phyloP scores from a whole-genome alignment of 2,888 invertebrate species.

The Argynnis bischoffii region DNA sequence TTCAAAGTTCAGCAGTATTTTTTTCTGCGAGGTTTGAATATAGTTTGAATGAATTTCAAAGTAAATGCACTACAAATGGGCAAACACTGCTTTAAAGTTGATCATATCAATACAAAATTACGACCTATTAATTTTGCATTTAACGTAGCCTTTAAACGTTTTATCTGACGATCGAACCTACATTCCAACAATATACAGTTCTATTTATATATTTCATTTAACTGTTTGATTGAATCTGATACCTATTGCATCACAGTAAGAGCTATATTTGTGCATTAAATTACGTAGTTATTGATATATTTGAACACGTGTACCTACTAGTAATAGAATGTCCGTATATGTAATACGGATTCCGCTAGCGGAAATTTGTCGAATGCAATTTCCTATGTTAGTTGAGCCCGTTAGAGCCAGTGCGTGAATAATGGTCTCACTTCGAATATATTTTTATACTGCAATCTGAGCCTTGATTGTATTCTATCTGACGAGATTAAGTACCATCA shows the following conservation, averaged over 20 bases:
- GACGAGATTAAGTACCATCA: too few relatives aligned
- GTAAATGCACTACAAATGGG: too few relatives aligned
- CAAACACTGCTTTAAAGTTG: too few relatives aligned
- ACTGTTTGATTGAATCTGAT: conserved; percentile 8
- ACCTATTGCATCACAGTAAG: conserved; percentile 6
- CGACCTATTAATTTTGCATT: too few relatives aligned
- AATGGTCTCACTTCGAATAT: conserved; percentile 19
- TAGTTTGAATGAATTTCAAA: too few relatives aligned
- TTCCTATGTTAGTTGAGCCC: conserved; percentile 45
- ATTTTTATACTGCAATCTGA: conserved; percentile 6
- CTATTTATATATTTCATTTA: not conserved
- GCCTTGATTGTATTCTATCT: too few relatives aligned
- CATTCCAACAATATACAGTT: too few relatives aligned
- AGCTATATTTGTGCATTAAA: conserved; percentile 6
- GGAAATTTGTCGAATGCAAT: conserved; percentile 47
- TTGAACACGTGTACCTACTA: conserved; percentile 24
- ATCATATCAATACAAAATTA: too few relatives aligned
- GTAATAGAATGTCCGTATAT: conserved; percentile 44
- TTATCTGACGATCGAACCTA: too few relatives aligned
- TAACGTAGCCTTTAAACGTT: too few relatives aligned
- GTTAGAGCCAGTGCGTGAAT: conserved; percentile 42
- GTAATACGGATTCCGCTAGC: conserved; percentile 39
- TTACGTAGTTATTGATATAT: conserved; percentile 24
- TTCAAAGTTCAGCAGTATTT: too few relatives aligned
- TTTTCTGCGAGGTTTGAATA: too few relatives aligned